Conservation (phyloP, 2,888 invertebrate genomes). For the Chrysomela aeneicollis region DNA sequence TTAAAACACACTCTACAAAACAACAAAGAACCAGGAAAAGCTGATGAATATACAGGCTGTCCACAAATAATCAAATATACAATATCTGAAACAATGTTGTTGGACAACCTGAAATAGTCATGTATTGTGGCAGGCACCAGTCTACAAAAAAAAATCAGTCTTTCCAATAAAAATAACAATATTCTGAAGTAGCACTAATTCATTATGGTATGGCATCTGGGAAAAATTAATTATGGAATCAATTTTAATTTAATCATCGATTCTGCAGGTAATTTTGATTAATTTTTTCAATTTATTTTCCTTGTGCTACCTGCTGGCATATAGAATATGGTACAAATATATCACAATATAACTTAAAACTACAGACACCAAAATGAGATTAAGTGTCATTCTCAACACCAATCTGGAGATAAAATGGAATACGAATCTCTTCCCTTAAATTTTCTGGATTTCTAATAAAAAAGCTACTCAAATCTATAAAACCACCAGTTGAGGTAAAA, state of each 20-base stretch:
- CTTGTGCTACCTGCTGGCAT: too few species aligned
- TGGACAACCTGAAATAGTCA: background rate
- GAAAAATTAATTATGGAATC: too few species aligned
- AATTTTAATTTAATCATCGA: background rate
- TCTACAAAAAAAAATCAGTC: slow-evolving; percentile 38
- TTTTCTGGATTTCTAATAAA: background rate
- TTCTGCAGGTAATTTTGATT: background rate
- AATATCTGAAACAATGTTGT: too few species aligned
- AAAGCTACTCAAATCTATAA: too few species aligned
- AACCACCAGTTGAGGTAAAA: too few species aligned
- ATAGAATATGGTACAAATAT: background rate
- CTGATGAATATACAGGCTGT: too few species aligned
- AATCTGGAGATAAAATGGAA: background rate
- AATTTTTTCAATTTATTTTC: background rate
- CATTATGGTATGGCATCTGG: too few species aligned
- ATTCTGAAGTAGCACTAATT: slow-evolving; percentile 9
- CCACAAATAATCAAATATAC: too few species aligned
- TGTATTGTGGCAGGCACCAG: background rate
- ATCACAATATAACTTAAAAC: slow-evolving; percentile 13
- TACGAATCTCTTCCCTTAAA: background rate
- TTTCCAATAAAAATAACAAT: slow-evolving; percentile 30
- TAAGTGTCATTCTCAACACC: background rate
- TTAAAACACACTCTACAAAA: too few species aligned
- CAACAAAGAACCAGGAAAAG: too few species aligned
- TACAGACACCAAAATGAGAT: background rate